These are phyloP conservation scores for Holothuria leucospilota DNA, from an alignment of 53 echinoderm and acorn worm species.

Conservation along the genomic window DNA sequence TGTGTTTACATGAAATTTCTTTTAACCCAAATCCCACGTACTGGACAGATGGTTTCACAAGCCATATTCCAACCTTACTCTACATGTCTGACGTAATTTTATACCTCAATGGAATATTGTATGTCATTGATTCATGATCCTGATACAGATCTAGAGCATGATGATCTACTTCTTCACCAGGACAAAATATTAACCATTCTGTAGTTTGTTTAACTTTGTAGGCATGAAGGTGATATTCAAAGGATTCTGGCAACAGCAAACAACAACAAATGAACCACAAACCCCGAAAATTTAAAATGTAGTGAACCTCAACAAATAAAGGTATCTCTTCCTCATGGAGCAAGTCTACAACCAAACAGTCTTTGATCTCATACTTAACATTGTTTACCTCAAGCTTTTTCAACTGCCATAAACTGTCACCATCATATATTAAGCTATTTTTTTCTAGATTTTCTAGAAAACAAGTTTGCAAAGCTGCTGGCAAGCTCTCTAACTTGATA, in stretches of 20 bases:
- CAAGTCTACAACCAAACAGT: slow-evolving; percentile 26
- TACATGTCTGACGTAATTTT: neutral
- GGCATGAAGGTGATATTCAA: neutral
- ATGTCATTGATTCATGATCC: neutral
- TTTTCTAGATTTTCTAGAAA: neutral
- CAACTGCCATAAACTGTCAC: too few relatives aligned
- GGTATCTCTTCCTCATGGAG: slow-evolving; percentile 56
- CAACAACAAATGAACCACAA: slow-evolving; percentile 45
- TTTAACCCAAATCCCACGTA: too few relatives aligned
- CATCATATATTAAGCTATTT: too few relatives aligned
- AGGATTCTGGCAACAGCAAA: slow-evolving; percentile 18
- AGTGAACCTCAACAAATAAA: slow-evolving; percentile 49
- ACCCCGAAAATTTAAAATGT: slow-evolving; percentile 18
- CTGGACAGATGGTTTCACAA: too few relatives aligned
- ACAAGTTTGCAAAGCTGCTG: slow-evolving; percentile 32
- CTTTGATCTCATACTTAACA: slow-evolving; percentile 4
- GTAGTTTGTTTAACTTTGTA: slow-evolving; percentile 14
- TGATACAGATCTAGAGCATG: slow-evolving; percentile 9
- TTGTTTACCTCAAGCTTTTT: neutral
- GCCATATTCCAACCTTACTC: too few relatives aligned
- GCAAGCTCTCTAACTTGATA: slow-evolving; percentile 25
- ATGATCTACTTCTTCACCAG: slow-evolving; percentile 23
- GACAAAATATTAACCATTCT: slow-evolving; percentile 24
- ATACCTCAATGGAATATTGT: slow-evolving; percentile 26
- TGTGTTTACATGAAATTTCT: too few relatives aligned